phyloP scores from a whole-genome alignment of 2,113 vertebrate species.

The Osmerus mordax region DNA sequence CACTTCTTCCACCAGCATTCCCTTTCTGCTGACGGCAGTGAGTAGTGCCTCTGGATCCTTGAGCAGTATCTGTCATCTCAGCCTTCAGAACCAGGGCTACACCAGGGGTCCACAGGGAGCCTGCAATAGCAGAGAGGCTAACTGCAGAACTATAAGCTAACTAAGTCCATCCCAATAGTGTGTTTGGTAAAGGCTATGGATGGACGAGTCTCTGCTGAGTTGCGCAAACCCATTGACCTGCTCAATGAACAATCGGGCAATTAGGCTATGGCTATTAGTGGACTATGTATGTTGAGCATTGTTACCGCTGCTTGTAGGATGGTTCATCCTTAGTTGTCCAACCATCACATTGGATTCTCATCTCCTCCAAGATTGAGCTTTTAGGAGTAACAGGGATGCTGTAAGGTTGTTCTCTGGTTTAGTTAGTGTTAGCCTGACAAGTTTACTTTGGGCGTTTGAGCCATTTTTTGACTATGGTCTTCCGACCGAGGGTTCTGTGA shows the following conservation, averaged over 20 bases:
- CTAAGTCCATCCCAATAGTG: not conserved
- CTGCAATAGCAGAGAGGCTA: not conserved
- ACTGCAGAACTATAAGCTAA: not conserved
- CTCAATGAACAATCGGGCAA: not conserved
- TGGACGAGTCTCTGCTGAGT: not conserved
- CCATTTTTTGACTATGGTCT: too few species aligned
- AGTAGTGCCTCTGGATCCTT: not conserved
- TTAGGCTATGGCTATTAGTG: not conserved
- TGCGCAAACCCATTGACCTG: not conserved
- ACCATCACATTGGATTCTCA: constrained; percentile 31
- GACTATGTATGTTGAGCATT: not conserved
- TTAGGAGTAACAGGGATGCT: constrained; percentile 7
- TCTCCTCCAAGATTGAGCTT: constrained; percentile 30
- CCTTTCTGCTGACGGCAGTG: not conserved
- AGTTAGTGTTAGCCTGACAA: constrained; percentile 29
- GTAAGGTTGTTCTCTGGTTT: constrained; percentile 10
- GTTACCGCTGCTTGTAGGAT: not conserved
- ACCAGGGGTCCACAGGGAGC: not conserved
- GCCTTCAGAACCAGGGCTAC: constrained; percentile 2
- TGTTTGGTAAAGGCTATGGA: constrained; percentile 2
- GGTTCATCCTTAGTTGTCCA: constrained; percentile 36
- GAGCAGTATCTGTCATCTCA: constrained; percentile 2
- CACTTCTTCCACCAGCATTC: not conserved
- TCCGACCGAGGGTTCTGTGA: too few species aligned
- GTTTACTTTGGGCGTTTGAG: constrained; percentile 33